These are phyloP conservation scores for Drosophila orena DNA, from an alignment of 1,140 invertebrate genomes.

Conservation along the genomic window DNA sequence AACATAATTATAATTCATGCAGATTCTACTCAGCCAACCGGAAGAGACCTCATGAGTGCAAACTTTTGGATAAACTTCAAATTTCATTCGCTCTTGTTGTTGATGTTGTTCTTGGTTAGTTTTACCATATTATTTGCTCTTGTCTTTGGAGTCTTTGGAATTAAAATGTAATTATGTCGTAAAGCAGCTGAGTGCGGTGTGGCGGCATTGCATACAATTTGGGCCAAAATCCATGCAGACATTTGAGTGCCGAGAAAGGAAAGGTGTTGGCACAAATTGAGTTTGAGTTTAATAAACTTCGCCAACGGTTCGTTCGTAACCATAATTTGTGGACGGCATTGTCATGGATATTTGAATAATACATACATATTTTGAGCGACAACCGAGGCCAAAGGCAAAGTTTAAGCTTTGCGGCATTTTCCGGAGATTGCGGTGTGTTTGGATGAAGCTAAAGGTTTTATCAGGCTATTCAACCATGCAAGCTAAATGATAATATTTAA, in stretches of 20 bases:
- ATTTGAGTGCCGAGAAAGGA: slow-evolving; percentile 1
- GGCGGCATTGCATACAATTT: slow-evolving; percentile 62
- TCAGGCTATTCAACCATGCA: neutral
- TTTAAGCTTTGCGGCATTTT: neutral
- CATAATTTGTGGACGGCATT: slow-evolving; percentile 39
- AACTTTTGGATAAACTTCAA: slow-evolving; percentile 73
- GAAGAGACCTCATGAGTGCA: slow-evolving; percentile 58
- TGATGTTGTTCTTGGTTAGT: slow-evolving; percentile 36
- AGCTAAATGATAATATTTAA: neutral
- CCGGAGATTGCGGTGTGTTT: neutral
- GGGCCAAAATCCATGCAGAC: slow-evolving; percentile 19
- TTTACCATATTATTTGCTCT: slow-evolving; percentile 54
- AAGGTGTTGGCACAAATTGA: slow-evolving; percentile 37
- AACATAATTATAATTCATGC: slow-evolving; percentile 82
- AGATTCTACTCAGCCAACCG: slow-evolving; percentile 60
- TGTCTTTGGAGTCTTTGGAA: slow-evolving; percentile 66
- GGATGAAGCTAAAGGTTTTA: neutral
- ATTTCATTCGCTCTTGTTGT: slow-evolving; percentile 46
- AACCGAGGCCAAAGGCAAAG: neutral
- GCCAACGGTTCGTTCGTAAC: slow-evolving; percentile 17
- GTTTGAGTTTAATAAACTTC: slow-evolving; percentile 57
- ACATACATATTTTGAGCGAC: slow-evolving; percentile 20
- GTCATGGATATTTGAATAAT: slow-evolving; percentile 50
- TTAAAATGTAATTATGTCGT: slow-evolving; percentile 80
- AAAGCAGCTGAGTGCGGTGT: slow-evolving; percentile 55